Percentiles rank a stretch among this genome's conserved stretches.
These are phyloP conservation scores for Thunnus maccoyii DNA, from an alignment of 2,113 vertebrate genomes.

Conservation along the genomic window DNA sequence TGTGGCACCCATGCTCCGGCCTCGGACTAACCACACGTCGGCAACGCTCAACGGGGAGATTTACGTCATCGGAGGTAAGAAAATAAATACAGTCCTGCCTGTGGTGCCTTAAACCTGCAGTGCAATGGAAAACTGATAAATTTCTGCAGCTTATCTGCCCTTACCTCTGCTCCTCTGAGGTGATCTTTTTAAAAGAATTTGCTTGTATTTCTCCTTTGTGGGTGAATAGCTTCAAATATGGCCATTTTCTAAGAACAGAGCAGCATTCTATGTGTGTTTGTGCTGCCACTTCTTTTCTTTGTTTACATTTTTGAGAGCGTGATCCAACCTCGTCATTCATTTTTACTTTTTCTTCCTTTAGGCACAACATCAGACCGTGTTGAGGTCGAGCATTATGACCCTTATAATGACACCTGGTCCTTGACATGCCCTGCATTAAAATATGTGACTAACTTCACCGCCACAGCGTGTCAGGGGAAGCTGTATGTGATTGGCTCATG, in stretches of 20 bases:
- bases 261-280: neutral
- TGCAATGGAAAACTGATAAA: constrained; percentile 33
- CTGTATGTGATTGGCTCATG: constrained; percentile 97
- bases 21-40: constrained; percentile 95
- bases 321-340: neutral
- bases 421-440: constrained; percentile 89
- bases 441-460: constrained; percentile 96
- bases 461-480: constrained; percentile 88
- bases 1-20: constrained; percentile 91
- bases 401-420: constrained; percentile 91
- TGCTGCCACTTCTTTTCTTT: neutral
- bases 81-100: constrained; percentile 50
- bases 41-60: constrained; percentile 93
- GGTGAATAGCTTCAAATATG: constrained; percentile 12
- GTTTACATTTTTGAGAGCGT: neutral
- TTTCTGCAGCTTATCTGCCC: constrained; percentile 12
- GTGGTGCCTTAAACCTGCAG: constrained; percentile 47
- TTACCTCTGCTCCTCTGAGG: neutral
- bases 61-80: constrained; percentile 94
- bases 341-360: constrained; percentile 63
- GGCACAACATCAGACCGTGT: constrained; percentile 89
- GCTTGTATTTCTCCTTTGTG: neutral
- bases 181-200: constrained; percentile 11
- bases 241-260: neutral
- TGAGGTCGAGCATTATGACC: constrained; percentile 95